phyloP scores from a whole-genome alignment of 2,797 vertebrate species.

The Microctenopoma stevenorrisi region DNA sequence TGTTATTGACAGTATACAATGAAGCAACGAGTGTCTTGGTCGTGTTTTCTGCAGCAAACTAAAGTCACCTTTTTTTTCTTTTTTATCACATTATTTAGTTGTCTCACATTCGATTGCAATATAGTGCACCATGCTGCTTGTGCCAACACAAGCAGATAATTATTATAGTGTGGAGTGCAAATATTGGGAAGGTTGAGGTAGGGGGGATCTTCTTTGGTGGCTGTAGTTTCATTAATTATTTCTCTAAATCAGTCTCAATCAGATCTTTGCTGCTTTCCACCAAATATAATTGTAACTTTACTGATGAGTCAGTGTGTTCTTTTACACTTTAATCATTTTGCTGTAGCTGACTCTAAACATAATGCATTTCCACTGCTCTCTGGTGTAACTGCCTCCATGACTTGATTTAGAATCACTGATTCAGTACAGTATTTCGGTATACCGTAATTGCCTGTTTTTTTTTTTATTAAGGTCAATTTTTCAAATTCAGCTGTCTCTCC shows the following conservation, averaged over 20 bases:
- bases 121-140: conserved; percentile 28
- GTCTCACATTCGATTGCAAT: conserved; percentile 41
- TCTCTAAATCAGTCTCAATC: conserved; percentile 39
- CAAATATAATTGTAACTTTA: conserved; percentile 32
- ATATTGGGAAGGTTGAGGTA: conserved; percentile 16
- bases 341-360: conserved; percentile 4
- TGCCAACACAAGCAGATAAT: conserved; percentile 49
- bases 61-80: not conserved
- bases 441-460: conserved; percentile 31
- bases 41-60: conserved; percentile 12
- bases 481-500: conserved; percentile 30
- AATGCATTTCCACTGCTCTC: conserved; percentile 24
- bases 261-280: conserved; percentile 21
- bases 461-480: conserved; percentile 61
- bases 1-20: conserved; percentile 6
- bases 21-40: not conserved
- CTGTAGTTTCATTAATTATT: conserved; percentile 23
- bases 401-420: conserved; percentile 35
- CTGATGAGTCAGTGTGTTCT: conserved; percentile 32
- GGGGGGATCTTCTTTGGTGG: conserved; percentile 7
- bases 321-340: conserved; percentile 38
- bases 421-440: conserved; percentile 15
- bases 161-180: conserved; percentile 38
- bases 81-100: conserved; percentile 25
- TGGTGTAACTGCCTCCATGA: conserved; percentile 19